Percentiles rank a stretch among this genome's conserved stretches.
Conservation (phyloP, 2,888 invertebrate species). For the Nephrocerus scutellatus region DNA sequence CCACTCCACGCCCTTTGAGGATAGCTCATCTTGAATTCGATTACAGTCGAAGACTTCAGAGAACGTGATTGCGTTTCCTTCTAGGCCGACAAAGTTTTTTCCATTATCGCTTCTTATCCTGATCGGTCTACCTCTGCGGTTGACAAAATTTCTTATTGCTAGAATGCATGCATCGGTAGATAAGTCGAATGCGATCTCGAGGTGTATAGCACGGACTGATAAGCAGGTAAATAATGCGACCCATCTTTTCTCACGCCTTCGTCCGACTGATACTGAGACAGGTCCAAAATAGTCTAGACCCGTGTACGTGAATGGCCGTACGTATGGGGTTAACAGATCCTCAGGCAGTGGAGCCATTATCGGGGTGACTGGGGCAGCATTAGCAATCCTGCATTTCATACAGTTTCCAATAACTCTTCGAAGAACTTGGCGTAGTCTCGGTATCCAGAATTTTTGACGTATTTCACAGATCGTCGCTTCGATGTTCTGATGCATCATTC, state of each 20-base stretch:
- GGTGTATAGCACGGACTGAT: constrained; percentile 13
- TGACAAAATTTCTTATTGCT: constrained; percentile 21
- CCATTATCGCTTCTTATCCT: constrained; percentile 17
- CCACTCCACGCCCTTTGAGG: constrained; percentile 10
- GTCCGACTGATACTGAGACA: constrained; percentile 8
- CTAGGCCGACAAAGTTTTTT: constrained; percentile 16
- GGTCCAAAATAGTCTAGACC: constrained; percentile 18
- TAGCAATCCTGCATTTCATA: constrained; percentile 8
- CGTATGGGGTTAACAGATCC: constrained; percentile 1
- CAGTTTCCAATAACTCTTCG: constrained; percentile 9
- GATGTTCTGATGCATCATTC: constrained; percentile 1
- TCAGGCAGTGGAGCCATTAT: constrained; percentile 17
- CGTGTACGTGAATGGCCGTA: constrained; percentile 17
- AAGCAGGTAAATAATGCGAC: constrained; percentile 13
- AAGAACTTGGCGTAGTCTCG: constrained; percentile 11
- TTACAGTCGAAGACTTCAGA: constrained; percentile 4
- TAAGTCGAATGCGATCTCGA: constrained; percentile 17
- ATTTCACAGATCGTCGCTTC: constrained; percentile 8
- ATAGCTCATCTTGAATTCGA: constrained; percentile 4
- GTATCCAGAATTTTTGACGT: constrained; percentile 6
- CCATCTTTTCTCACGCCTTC: constrained; percentile 14
- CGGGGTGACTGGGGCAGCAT: constrained; percentile 14
- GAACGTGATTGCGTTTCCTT: constrained; percentile 3
- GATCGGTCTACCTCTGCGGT: constrained; percentile 14
- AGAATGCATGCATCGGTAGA: constrained; percentile 21